phyloP scores from a whole-genome alignment of 2,797 vertebrate species.

The Botia kubotai region DNA sequence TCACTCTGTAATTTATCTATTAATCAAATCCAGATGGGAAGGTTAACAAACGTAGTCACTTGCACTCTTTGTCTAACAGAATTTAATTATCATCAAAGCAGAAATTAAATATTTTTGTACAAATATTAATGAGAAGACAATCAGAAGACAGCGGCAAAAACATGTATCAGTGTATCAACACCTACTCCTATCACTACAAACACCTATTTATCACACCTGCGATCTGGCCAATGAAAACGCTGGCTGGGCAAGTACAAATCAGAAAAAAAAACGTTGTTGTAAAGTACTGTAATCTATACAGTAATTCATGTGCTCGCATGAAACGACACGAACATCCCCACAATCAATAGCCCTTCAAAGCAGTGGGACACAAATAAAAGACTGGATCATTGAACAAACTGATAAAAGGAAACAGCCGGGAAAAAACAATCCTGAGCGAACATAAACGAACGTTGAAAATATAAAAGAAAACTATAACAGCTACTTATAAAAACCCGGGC shows the following conservation, averaged over 20 bases:
- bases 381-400: not conserved
- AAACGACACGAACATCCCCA: not conserved
- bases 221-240: not conserved
- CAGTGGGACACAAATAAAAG: not conserved
- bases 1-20: not conserved
- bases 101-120: not conserved
- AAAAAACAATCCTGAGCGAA: not conserved
- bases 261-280: not conserved
- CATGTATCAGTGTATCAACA: not conserved
- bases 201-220: not conserved
- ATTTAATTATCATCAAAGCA: not conserved
- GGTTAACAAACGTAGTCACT: not conserved
- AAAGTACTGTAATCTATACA: not conserved
- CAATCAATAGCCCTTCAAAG: not conserved
- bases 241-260: not conserved
- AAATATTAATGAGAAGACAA: too few species aligned
- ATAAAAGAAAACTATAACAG: conserved; percentile 5
- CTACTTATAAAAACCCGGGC: not conserved
- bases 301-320: not conserved
- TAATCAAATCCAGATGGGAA: not conserved
- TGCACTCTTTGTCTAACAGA: not conserved
- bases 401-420: not conserved
- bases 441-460: not conserved
- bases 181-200: not conserved
- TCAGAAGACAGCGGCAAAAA: not conserved